Conservation (phyloP, 2,797 vertebrate genomes). For the Pseudopleuronectes americanus region DNA sequence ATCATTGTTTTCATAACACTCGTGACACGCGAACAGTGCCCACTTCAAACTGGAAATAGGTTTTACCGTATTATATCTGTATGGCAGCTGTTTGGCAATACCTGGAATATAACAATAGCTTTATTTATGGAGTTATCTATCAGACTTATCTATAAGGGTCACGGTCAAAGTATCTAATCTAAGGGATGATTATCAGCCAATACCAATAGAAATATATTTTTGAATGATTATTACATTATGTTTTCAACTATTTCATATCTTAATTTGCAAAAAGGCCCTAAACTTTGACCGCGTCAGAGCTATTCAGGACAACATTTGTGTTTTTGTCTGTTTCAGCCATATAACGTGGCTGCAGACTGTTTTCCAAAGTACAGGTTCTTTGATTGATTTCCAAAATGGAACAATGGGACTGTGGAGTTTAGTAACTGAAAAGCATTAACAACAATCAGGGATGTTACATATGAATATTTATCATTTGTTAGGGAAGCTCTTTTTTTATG, state of each 20-base stretch:
- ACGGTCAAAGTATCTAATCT: not conserved
- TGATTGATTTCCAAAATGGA: conserved; percentile 27
- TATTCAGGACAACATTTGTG: conserved; percentile 17
- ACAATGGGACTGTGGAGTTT: conserved; percentile 1
- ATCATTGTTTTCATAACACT: conserved; percentile 47
- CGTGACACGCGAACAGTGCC: conserved; percentile 39
- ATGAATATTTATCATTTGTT: not conserved
- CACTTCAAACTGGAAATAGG: conserved; percentile 47
- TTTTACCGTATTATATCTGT: conserved; percentile 39
- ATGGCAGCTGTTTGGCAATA: conserved; percentile 31
- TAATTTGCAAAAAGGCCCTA: not conserved
- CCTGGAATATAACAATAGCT: conserved; percentile 20
- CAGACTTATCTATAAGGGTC: not conserved
- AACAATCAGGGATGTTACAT: conserved; percentile 8
- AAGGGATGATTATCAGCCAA: conserved; percentile 11
- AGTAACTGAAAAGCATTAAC: conserved; percentile 14
- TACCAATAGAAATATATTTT: not conserved
- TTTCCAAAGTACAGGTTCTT: conserved; percentile 16
- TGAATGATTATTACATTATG: not conserved
- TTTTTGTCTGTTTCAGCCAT: conserved; percentile 20
- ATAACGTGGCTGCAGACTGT: not conserved
- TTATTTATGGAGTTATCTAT: conserved; percentile 1
- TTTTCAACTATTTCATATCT: not conserved
- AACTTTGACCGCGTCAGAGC: conserved; percentile 13
- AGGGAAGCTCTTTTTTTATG: conserved; percentile 18